Conservation (phyloP, 2,113 vertebrate genomes). For the Calypte anna region DNA sequence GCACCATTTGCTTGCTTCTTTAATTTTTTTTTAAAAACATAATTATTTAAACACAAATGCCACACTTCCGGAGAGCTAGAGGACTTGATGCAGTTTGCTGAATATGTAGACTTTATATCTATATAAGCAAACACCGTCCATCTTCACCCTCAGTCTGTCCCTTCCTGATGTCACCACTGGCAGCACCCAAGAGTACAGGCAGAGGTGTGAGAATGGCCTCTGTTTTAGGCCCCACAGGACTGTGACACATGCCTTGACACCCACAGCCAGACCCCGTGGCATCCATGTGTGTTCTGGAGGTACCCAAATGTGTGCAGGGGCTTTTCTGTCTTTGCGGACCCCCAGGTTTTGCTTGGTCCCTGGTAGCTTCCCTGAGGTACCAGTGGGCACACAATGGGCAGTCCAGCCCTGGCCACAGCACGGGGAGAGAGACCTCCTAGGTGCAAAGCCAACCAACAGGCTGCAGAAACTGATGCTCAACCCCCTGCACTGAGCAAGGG, state of each 20-base stretch:
- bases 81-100: background rate
- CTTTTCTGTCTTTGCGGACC: background rate
- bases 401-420: background rate
- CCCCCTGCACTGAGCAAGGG: background rate
- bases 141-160: background rate
- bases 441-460: background rate
- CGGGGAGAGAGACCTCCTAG: background rate
- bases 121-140: background rate
- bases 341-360: fast-evolving
- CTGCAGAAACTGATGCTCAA: background rate
- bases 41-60: background rate
- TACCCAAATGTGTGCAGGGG: fast-evolving
- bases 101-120: background rate
- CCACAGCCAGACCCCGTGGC: background rate
- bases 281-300: fast-evolving
- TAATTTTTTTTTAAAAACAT: background rate
- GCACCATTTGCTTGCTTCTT: background rate
- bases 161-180: background rate
- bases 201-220: background rate
- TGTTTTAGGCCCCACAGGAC: fast-evolving
- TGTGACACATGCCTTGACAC: fast-evolving
- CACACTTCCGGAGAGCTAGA: background rate
- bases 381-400: background rate
- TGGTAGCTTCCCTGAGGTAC: fast-evolving
- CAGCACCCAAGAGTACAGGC: too few species aligned